Percentiles rank a stretch among this genome's conserved stretches.
These are phyloP conservation scores for Pachypanchax playfairii DNA, from an alignment of 2,113 vertebrate species.

Conservation along the genomic window DNA sequence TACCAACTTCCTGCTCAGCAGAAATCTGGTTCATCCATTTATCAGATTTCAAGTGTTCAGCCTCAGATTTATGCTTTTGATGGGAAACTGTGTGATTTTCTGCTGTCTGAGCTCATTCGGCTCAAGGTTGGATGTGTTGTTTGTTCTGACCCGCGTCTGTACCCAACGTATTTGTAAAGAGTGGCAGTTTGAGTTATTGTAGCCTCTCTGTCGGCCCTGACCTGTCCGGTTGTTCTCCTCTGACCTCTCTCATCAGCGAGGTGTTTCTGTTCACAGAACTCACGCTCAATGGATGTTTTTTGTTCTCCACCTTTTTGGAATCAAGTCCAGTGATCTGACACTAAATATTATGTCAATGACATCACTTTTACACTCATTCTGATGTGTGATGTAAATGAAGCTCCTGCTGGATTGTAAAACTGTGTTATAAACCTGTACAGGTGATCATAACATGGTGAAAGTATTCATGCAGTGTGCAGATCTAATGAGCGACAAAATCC, in stretches of 20 bases:
- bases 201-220: slow-evolving; percentile 1
- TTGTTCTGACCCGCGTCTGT: background rate
- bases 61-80: slow-evolving; percentile 2
- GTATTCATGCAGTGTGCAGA: too few species aligned
- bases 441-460: too few species aligned
- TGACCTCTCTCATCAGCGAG: slow-evolving; percentile 8
- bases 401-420: background rate
- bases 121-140: slow-evolving; percentile 3
- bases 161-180: slow-evolving; percentile 1
- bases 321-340: background rate
- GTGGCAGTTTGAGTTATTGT: background rate
- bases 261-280: background rate
- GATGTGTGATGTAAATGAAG: background rate
- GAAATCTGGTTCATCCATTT: slow-evolving; percentile 6
- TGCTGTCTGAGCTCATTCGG: background rate
- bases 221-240: background rate
- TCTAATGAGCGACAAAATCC: background rate
- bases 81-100: background rate
- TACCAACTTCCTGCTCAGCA: background rate
- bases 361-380: background rate
- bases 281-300: background rate
- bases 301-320: slow-evolving; percentile 2
- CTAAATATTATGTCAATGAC: background rate
- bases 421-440: too few species aligned
- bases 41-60: background rate